Evolutionary conservation across 2,113 vertebrate genomes (phyloP), one percentile per base, ranked within the genome.

Genomic region (Jaculus jaculus): DNA sequence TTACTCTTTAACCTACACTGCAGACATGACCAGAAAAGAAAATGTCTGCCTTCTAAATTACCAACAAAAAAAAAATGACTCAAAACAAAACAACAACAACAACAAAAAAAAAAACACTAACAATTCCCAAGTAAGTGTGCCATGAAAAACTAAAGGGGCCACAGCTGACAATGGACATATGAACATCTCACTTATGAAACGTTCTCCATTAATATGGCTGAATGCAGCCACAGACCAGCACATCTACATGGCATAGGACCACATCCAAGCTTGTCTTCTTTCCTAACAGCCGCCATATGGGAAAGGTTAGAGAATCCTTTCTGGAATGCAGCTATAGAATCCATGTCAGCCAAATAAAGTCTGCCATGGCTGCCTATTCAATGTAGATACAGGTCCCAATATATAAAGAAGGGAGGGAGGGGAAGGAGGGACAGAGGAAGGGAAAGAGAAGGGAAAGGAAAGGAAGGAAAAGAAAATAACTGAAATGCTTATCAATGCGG

Each of bases 101-200:
- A 54, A 92, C 11, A 66, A 8, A n/a, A 69, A 30, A 54, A 92
- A 78, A 90, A 85, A 30, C 34, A 2, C 58, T n/a, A 83, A 24
- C 30, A 86, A 91, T 86, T 74, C 93, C 87, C 47, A 68, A 91
- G 69, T 69, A 82, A 94, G 66, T 1, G 51, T 60, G 10, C 24
- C 30, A 92, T 79, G 34, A 32, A 79, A 61, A 9, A 65, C 12
- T 34, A 81, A 65, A 10, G 23, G 47, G 61, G 91, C 28, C 34
- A 42, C 0, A 91, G 63, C 58, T 78, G 32, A 32, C 73, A 75
- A 86, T 54, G 23, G 32, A 21, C 32, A 92, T 7, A 2, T 51
- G 68, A 75, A 30, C 9, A 73, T 11, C 16, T 87, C 12, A 20
- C 28, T 32, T 47, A 79, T 37, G 3, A 86, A 91, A 72, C 42